Conservation (phyloP, 1,140 invertebrate species). For the Brachionus paranguensis region DNA sequence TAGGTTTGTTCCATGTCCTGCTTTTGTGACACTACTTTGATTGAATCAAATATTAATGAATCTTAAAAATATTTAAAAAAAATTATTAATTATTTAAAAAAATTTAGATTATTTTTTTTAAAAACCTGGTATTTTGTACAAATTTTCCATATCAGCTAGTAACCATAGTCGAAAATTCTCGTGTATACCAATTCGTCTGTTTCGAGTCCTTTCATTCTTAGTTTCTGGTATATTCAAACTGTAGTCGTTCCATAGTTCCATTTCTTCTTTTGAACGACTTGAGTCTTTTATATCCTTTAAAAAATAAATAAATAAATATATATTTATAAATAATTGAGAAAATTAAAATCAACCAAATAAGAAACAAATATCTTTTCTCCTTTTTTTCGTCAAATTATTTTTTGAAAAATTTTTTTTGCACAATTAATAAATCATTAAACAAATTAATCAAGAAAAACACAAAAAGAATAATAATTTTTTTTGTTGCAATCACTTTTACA, state of each 20-base stretch:
- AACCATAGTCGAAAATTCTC: conserved; percentile 32
- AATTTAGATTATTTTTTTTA: too few species aligned
- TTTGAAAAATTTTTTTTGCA: too few species aligned
- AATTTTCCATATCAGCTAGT: neutral
- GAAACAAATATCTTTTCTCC: too few species aligned
- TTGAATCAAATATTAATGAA: neutral
- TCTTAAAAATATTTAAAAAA: neutral
- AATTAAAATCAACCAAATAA: too few species aligned
- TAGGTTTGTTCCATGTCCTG: neutral
- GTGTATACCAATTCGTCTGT: neutral
- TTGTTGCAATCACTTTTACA: too few species aligned
- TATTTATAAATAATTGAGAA: too few species aligned
- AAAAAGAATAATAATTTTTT: too few species aligned
- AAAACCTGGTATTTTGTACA: conserved; percentile 4
- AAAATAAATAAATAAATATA: too few species aligned
- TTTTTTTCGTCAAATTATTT: too few species aligned
- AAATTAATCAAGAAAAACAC: too few species aligned
- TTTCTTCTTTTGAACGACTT: neutral
- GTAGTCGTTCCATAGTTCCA: conserved; percentile 19
- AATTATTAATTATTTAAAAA: too few species aligned
- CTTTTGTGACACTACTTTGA: neutral
- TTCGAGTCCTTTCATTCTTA: neutral
- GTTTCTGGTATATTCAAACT: conserved; percentile 12
- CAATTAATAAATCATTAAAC: too few species aligned
- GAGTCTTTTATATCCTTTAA: conserved; percentile 22